phyloP scores from a whole-genome alignment of 1,140 invertebrate genomes.

The Philotrypesis tridentata region DNA sequence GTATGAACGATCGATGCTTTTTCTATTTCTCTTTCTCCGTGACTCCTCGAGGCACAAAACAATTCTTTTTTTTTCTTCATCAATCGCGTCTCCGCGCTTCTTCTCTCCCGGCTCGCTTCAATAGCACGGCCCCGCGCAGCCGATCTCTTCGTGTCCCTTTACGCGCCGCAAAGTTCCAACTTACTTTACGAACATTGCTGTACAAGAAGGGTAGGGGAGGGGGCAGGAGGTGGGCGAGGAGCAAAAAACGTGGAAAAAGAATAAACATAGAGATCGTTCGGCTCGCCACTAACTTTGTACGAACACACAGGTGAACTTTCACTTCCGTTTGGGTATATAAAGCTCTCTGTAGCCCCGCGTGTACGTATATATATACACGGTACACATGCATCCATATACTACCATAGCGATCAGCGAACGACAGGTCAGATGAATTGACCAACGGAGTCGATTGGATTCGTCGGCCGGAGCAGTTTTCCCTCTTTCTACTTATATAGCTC shows the following conservation, averaged over 20 bases:
- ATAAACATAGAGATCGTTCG: constrained; percentile 30
- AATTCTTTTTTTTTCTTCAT: constrained; percentile 33
- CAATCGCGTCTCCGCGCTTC: constrained; percentile 1
- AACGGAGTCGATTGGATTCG: constrained; percentile 14
- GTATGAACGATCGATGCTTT: constrained; percentile 40
- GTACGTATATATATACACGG: background rate
- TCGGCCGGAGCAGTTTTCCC: constrained; percentile 4
- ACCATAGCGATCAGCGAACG: background rate
- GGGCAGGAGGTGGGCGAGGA: background rate
- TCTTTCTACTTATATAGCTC: background rate
- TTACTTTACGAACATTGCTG: constrained; percentile 38
- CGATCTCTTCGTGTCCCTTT: constrained; percentile 44
- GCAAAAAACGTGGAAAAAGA: constrained; percentile 17
- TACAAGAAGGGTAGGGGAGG: background rate
- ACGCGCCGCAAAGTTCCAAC: constrained; percentile 34
- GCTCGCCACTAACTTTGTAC: constrained; percentile 35
- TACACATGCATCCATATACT: background rate
- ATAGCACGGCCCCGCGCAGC: background rate
- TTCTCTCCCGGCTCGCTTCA: constrained; percentile 22
- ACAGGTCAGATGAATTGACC: constrained; percentile 38
- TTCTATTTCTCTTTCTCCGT: constrained; percentile 2
- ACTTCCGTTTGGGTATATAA: constrained; percentile 29
- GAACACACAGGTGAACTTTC: constrained; percentile 37
- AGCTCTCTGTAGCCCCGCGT: too few species aligned
- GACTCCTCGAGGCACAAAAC: constrained; percentile 9